Conservation (phyloP, 2,888 invertebrate genomes). For the Drymonia ruficornis region DNA sequence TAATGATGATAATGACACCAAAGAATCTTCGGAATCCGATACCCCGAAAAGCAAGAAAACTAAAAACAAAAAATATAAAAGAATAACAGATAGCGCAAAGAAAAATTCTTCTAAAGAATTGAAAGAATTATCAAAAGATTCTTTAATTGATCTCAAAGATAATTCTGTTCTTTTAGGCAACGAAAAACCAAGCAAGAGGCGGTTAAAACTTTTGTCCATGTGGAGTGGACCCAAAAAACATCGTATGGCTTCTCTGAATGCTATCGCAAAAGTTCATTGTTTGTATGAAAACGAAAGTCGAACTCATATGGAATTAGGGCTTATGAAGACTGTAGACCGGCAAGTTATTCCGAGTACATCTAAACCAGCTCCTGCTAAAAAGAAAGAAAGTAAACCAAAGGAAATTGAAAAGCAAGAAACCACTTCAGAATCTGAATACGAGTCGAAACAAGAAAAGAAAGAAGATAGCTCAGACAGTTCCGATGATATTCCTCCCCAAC, state of each 20-base stretch:
- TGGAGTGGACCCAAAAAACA: conserved; percentile 93
- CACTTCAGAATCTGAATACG: conserved; percentile 80
- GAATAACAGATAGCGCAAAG: conserved; percentile 68
- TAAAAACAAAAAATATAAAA: conserved; percentile 74
- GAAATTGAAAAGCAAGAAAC: conserved; percentile 73
- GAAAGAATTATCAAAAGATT: conserved; percentile 78
- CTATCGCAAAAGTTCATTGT: conserved; percentile 95
- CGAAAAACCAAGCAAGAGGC: conserved; percentile 75
- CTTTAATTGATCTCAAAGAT: conserved; percentile 73
- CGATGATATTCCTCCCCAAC: conserved; percentile 82
- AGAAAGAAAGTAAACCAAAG: conserved; percentile 72
- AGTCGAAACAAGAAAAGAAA: conserved; percentile 70
- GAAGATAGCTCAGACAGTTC: conserved; percentile 77
- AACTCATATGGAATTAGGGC: conserved; percentile 87
- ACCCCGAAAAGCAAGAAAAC: conserved; percentile 64
- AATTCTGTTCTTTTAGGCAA: conserved; percentile 61
- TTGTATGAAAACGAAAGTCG: conserved; percentile 95
- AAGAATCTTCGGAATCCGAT: conserved; percentile 75
- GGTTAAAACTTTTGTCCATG: conserved; percentile 87
- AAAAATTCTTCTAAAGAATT: conserved; percentile 72
- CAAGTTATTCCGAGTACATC: conserved; percentile 81
- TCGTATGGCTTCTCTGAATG: conserved; percentile 95
- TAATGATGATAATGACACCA: conserved; percentile 74
- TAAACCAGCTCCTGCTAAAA: conserved; percentile 71
- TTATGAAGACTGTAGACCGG: conserved; percentile 77